Base-by-base conservation (phyloP, 2,888 invertebrate genomes). In the Hoplodrina ambigua region DNA sequence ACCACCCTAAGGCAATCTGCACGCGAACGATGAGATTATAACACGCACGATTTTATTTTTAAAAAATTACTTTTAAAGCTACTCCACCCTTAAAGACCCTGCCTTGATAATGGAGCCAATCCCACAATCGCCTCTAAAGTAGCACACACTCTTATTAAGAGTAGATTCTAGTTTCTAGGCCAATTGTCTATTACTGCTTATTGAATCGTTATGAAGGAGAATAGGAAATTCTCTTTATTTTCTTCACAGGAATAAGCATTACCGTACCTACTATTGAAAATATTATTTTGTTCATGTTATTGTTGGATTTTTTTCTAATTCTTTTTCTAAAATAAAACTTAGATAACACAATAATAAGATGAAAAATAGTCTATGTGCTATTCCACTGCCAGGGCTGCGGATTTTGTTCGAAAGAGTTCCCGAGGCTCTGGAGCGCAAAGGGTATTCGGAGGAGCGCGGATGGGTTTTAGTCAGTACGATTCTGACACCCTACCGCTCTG, bases 41-140 rank as follows among this genome's bases (percentile, higher is more conserved):
- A 33, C 61, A 75, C 61, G 61, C 61, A 58, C 53, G 19, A 11
- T 25, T 69, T 75, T 54, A 69, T 75, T 73, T 73, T 75, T 69
- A 73, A 69, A 33, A 49, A 46, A 69, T 75, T 44, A 53, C 49
- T 25, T 49, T 62, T n/a, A 25, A 49, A 37, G 13, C 49, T 30
- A 17, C 33, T 74, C 2, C 33, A 2, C 33, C 49, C 30, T 33
- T 57, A 54, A 30, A 37, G 2, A 59, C 25, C 10, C 15, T 46
- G 49, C 15, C 15, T 15, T 44, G 15, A 59, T 33, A 8, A 46
- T 15, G n/a, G 13, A 60, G 30, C 25, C 30, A 44, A 59, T 50
- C 25, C 54, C 19, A 52, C 1, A 50, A 49, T 44, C 37, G 25
- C 11, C 41, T 57, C n/a, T 69, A 8, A 50, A 19, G 13, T 41